phyloP scores from a whole-genome alignment of 2,113 vertebrate species.

The Ctenodactylus gundi region DNA sequence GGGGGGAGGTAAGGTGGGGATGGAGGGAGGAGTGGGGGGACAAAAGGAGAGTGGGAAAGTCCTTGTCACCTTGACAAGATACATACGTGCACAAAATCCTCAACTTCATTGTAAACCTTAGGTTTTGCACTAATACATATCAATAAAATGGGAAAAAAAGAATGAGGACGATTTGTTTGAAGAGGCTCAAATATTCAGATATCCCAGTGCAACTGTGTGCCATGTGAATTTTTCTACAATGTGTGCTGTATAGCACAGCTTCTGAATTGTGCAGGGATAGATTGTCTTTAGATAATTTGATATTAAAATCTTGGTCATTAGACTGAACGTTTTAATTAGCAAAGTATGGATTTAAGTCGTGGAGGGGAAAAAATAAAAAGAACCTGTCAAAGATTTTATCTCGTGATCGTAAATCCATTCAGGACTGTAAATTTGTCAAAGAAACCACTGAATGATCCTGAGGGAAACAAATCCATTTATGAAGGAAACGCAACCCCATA shows the following conservation, averaged over 20 bases:
- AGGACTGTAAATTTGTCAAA: slow-evolving; percentile 68
- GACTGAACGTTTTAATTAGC: slow-evolving; percentile 64
- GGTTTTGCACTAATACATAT: too few relatives aligned
- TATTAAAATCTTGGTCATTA: slow-evolving; percentile 58
- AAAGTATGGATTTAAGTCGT: slow-evolving; percentile 45
- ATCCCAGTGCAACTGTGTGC: not conserved
- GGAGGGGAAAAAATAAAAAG: not conserved
- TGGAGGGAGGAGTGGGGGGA: too few relatives aligned
- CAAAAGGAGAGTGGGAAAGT: too few relatives aligned
- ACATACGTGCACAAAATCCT: too few relatives aligned
- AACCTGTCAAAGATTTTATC: slow-evolving; percentile 70
- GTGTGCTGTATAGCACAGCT: not conserved
- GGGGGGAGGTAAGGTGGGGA: too few relatives aligned
- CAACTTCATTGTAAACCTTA: too few relatives aligned
- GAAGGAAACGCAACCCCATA: slow-evolving; percentile 70
- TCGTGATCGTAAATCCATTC: slow-evolving; percentile 48
- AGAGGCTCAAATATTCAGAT: not conserved
- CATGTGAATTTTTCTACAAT: not conserved
- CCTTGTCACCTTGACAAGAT: too few relatives aligned
- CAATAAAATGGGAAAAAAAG: too few relatives aligned
- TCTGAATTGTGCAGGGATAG: slow-evolving; percentile 26
- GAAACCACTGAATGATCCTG: slow-evolving; percentile 61
- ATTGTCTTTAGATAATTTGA: slow-evolving; percentile 62
- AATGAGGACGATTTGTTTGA: not conserved
- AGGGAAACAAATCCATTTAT: slow-evolving; percentile 66